Conservation (phyloP, 2,797 vertebrate species). For the Aeoliscus strigatus region DNA sequence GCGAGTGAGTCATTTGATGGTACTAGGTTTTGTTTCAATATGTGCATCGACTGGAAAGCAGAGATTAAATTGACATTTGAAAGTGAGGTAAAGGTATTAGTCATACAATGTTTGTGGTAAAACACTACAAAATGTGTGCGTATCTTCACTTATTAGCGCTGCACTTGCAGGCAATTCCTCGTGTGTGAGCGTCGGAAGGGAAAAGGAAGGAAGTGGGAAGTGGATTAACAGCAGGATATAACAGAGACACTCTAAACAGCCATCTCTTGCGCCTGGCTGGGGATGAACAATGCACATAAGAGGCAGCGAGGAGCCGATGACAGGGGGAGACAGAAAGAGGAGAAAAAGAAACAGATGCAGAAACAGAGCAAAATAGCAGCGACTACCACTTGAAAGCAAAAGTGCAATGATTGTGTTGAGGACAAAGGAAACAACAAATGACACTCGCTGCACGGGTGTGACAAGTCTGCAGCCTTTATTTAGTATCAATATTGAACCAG, state of each 20-base stretch:
- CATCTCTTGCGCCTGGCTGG: slow-evolving; percentile 38
- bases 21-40: slow-evolving; percentile 4
- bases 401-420: too few species aligned
- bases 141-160: slow-evolving; percentile 13
- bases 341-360: slow-evolving; percentile 23
- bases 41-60: slow-evolving; percentile 37
- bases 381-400: too few species aligned
- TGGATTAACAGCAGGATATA: slow-evolving; percentile 68
- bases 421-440: too few species aligned
- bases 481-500: too few species aligned
- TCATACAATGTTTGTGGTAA: slow-evolving; percentile 17
- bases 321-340: slow-evolving; percentile 14
- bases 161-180: slow-evolving; percentile 11
- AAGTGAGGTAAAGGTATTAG: slow-evolving; percentile 24
- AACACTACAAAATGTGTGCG: not conserved
- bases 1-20: slow-evolving; percentile 30
- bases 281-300: slow-evolving; percentile 44
- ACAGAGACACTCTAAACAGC: slow-evolving; percentile 53
- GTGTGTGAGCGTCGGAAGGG: slow-evolving; percentile 27
- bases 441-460: too few species aligned
- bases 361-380: slow-evolving; percentile 4
- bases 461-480: too few species aligned
- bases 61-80: slow-evolving; percentile 33
- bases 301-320: slow-evolving; percentile 10
- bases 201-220: slow-evolving; percentile 62